Percentiles rank a stretch among this genome's conserved stretches.
Conservation (phyloP, 1,140 invertebrate genomes). For the Sarcophaga peregrina region DNA sequence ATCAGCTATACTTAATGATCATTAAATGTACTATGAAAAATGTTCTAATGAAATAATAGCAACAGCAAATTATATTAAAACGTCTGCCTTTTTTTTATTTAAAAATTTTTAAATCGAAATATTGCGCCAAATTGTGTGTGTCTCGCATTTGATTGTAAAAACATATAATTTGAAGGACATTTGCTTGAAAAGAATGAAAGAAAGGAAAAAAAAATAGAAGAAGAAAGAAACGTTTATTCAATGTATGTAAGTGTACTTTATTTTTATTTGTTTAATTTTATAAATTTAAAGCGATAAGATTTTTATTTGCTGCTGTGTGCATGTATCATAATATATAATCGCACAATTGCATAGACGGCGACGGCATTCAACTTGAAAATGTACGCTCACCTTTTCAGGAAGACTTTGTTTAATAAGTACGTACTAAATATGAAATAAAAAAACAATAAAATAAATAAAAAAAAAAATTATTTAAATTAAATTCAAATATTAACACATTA, state of each 20-base stretch:
- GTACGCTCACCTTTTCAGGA: slow-evolving; percentile 33
- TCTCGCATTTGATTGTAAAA: not conserved
- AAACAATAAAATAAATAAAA: no score
- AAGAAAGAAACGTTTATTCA: not conserved
- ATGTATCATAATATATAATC: not conserved
- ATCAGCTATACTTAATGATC: no score
- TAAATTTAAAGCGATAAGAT: not conserved
- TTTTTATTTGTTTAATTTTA: not conserved
- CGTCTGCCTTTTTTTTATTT: not conserved
- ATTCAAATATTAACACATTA: no score
- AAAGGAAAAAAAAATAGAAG: not conserved
- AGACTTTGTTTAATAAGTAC: slow-evolving; percentile 4
- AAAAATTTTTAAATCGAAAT: no score
- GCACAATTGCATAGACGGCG: slow-evolving; percentile 19
- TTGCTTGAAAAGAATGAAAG: not conserved
- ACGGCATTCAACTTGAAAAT: slow-evolving; percentile 33
- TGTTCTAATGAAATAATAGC: no score
- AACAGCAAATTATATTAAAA: no score
- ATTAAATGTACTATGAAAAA: no score
- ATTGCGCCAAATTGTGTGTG: not conserved
- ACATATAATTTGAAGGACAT: slow-evolving; percentile 32
- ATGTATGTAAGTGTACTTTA: not conserved
- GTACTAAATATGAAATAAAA: not conserved
- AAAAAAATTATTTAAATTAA: no score
- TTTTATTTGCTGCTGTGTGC: slow-evolving; percentile 14